Evolutionary conservation across 2,113 vertebrate genomes (phyloP), one percentile per base, ranked within the genome.

Genomic region (Gila orcuttii): DNA sequence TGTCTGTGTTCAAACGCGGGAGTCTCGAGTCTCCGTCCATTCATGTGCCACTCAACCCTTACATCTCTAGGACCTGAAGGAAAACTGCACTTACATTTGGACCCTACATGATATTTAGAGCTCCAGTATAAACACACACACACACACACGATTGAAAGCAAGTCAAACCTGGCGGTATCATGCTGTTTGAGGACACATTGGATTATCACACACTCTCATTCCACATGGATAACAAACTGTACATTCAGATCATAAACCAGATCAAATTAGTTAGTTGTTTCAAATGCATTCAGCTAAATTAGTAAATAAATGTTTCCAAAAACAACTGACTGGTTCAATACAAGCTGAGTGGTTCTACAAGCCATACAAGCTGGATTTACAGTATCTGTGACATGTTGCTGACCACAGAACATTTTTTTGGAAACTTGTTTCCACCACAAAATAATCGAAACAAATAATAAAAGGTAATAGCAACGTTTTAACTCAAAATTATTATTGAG

Each of bases 11-110:
- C 93, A 1, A 68, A 94, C 71, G 95, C 77, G 12, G 93, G 94
- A 0, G 78, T 89, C 78, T 96, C 92, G 89, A 97, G 92, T 28
- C 64, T 91, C 17, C 89, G 94, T 15, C 96, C 94, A 0, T 98
- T 97, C 89, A 96, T 95, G 84, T 95, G 93, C 98, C 98, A 99
- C 90, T 95, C 87, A 90, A 99, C 94, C 73, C 64, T 93, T 50
- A 96, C 83, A 17, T 96, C 94, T 47, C 75, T 90, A 0, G 96
- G 97, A 94, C 97, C 98, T 99, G 92, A 79, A 68, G 89, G 89
- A 91, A 79, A 81, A 83, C 19, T n/a, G 73, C 66, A 52, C 79
- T 89, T 15, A 50, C 36, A 42, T 28, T 19, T 55, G 75, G 50
- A 77, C 25, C 25, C 73, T 47, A 47, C 75, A 55, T 17, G 45